These are phyloP conservation scores for Hyperopisus bebe DNA, from an alignment of 2,113 vertebrate species.

Conservation along the genomic window DNA sequence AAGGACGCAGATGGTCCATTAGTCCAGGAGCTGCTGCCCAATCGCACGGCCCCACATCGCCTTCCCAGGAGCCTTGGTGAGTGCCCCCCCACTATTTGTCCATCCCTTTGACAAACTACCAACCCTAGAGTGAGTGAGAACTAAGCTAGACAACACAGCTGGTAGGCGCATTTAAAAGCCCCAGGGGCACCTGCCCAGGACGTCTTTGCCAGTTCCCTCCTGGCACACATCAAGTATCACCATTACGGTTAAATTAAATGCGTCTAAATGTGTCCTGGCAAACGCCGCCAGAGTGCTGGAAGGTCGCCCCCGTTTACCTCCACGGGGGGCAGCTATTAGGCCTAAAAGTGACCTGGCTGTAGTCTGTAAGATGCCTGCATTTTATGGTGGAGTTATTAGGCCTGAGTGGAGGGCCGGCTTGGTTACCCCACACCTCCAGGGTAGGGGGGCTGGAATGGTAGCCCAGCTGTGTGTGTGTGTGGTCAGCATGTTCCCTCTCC, in stretches of 20 bases:
- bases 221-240: background rate
- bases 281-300: background rate
- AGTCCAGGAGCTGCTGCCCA: conserved; percentile 16
- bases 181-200: background rate
- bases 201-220: background rate
- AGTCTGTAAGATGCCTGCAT: background rate
- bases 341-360: background rate
- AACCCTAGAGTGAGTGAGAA: background rate
- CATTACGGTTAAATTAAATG: background rate
- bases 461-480: background rate
- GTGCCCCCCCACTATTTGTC: conserved; percentile 10
- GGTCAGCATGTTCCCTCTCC: background rate
- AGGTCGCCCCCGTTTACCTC: background rate
- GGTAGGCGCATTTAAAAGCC: background rate
- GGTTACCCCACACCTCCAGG: background rate
- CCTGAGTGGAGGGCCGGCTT: background rate
- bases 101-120: background rate
- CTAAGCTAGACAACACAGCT: background rate
- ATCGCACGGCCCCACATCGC: conserved; percentile 27
- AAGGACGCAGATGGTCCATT: conserved; percentile 28
- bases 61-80: conserved; percentile 48
- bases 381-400: background rate
- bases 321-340: background rate
- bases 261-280: background rate
- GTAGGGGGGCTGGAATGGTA: background rate